Percentiles rank a stretch among this genome's conserved stretches.
These are phyloP conservation scores for Loriculus beryllinus DNA, from an alignment of 2,797 vertebrate genomes.

Conservation along the genomic window DNA sequence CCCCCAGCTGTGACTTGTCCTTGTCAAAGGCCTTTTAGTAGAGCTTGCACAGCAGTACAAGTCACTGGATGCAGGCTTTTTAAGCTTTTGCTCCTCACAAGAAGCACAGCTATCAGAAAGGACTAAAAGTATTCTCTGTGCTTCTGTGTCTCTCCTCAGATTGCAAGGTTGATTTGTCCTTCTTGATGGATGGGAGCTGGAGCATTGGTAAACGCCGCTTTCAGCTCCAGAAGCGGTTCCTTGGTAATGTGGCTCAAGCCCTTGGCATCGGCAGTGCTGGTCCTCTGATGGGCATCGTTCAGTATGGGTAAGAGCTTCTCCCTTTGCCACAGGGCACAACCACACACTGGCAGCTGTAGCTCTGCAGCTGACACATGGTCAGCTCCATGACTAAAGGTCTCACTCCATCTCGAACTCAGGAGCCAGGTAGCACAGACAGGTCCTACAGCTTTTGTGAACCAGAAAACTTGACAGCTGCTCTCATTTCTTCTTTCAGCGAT, in stretches of 20 bases:
- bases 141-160: slow-evolving; percentile 71
- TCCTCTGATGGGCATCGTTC: slow-evolving; percentile 93
- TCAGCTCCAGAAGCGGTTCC: slow-evolving; percentile 93
- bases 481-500: slow-evolving; percentile 77
- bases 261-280: slow-evolving; percentile 86
- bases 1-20: background rate
- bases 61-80: background rate
- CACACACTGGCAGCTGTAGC: background rate
- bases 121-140: background rate
- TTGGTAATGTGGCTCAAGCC: slow-evolving; percentile 83
- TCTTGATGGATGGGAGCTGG: slow-evolving; percentile 95
- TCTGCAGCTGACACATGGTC: fast-evolving
- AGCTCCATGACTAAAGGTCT: no score
- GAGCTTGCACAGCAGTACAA: background rate
- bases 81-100: background rate
- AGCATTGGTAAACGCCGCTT: slow-evolving; percentile 95
- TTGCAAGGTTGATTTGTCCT: slow-evolving; percentile 92
- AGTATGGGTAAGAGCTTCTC: slow-evolving; percentile 86
- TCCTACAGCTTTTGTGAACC: background rate
- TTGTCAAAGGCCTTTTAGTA: background rate
- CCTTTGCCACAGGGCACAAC: fast-evolving
- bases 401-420: background rate
- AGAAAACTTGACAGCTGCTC: background rate
- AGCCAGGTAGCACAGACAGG: background rate
- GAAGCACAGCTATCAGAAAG: background rate